Evolutionary conservation across 2,888 invertebrate genomes (phyloP).

Genomic region (Ectobius pallidus): DNA sequence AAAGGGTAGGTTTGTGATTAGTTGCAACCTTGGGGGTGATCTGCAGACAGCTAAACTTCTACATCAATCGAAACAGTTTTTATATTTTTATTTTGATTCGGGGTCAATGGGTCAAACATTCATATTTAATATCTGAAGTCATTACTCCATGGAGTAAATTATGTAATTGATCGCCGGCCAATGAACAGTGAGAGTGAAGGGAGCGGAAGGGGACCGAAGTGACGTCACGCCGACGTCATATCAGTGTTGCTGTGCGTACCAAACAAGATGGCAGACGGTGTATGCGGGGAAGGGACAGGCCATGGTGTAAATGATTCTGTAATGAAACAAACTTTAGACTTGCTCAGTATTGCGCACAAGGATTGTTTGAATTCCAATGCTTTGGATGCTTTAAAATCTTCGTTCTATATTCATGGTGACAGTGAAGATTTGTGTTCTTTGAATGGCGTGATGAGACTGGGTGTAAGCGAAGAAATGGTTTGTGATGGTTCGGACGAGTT

Average conservation of each 20-base stretch:
- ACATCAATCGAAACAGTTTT: not conserved
- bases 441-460: slow-evolving; percentile 45
- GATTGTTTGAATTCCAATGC: slow-evolving; percentile 56
- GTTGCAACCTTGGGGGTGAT: not conserved
- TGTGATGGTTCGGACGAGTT: slow-evolving; percentile 44
- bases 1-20: too few species aligned
- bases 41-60: not conserved
- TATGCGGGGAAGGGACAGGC: slow-evolving; percentile 68
- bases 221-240: slow-evolving; percentile 43
- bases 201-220: slow-evolving; percentile 31
- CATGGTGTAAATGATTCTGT: slow-evolving; percentile 59
- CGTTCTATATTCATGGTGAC: slow-evolving; percentile 57
- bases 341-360: slow-evolving; percentile 58
- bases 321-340: slow-evolving; percentile 51
- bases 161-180: slow-evolving; percentile 56
- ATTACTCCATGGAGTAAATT: slow-evolving; percentile 57
- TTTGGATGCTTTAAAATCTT: slow-evolving; percentile 53
- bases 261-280: slow-evolving; percentile 82
- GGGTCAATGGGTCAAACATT: slow-evolving; percentile 41
- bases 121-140: slow-evolving; percentile 50
- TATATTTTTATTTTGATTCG: slow-evolving; percentile 25
- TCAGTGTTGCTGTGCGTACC: slow-evolving; percentile 63
- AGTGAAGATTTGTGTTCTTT: slow-evolving; percentile 47
- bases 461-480: slow-evolving; percentile 45
- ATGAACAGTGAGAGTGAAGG: slow-evolving; percentile 54